A percentile compares a stretch with the other conserved stretches of the same genome.
Conservation (phyloP, 2,888 invertebrate genomes). For the Elmis aenea region DNA sequence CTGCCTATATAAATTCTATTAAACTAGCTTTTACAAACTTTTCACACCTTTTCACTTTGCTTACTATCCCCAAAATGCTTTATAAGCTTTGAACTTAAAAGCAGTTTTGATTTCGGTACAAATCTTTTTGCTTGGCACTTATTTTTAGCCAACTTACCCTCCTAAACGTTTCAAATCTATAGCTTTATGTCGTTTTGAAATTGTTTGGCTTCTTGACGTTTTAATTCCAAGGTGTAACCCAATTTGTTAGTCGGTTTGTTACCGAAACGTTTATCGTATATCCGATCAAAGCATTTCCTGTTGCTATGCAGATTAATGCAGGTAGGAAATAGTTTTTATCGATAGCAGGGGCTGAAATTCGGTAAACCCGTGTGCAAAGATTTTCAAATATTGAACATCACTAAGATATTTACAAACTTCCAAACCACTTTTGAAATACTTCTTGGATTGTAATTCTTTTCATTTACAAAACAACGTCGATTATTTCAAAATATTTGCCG, state of each 20-base stretch:
- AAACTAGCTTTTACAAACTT: constrained; percentile 13
- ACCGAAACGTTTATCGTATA: constrained; percentile 12
- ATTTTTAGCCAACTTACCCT: too few relatives aligned
- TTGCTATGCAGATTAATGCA: constrained; percentile 18
- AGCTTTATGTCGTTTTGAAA: constrained; percentile 6
- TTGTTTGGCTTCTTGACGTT: constrained; percentile 15
- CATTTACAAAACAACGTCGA: too few relatives aligned
- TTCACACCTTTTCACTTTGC: constrained; percentile 8
- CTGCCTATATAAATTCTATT: constrained; percentile 17
- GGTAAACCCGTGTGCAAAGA: too few relatives aligned
- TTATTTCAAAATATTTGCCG: too few relatives aligned
- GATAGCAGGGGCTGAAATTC: too few relatives aligned
- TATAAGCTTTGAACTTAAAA: constrained; percentile 2
- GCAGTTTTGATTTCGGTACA: constrained; percentile 4
- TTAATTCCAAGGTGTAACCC: constrained; percentile 7
- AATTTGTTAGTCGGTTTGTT: constrained; percentile 8
- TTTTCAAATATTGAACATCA: too few relatives aligned
- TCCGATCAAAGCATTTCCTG: constrained; percentile 16
- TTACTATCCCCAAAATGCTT: neutral
- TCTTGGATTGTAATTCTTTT: too few relatives aligned
- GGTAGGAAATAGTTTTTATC: constrained; percentile 17
- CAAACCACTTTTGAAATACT: too few relatives aligned
- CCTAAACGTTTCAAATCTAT: too few relatives aligned
- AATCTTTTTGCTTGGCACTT: constrained; percentile 1
- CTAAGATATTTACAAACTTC: too few relatives aligned